Evolutionary conservation across 2,888 invertebrate genomes (phyloP).

Genomic region (Ischnus inquisitorius): DNA sequence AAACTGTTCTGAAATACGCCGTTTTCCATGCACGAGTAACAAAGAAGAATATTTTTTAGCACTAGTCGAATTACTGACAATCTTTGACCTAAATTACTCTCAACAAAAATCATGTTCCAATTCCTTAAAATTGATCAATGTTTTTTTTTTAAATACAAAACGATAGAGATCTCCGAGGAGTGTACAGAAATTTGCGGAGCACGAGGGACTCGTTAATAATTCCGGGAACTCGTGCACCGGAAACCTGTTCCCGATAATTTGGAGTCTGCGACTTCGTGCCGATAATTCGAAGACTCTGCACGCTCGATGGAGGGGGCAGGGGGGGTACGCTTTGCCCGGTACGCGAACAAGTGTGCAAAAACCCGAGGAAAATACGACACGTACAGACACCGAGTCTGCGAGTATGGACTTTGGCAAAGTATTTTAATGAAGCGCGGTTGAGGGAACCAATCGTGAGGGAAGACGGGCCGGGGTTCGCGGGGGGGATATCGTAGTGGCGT

Average conservation of each 20-base stretch:
- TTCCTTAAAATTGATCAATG: background rate
- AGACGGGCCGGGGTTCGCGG: background rate
- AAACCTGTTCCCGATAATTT: constrained; percentile 55
- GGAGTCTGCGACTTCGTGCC: constrained; percentile 35
- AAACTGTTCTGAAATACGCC: too few species aligned
- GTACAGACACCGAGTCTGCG: background rate
- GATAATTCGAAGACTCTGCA: constrained; percentile 6
- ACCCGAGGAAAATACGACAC: background rate
- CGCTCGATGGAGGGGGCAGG: background rate
- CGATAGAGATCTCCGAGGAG: background rate
- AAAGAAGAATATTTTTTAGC: background rate
- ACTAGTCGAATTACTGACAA: background rate
- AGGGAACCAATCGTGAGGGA: constrained; percentile 30
- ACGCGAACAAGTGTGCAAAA: background rate
- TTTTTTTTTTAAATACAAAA: background rate
- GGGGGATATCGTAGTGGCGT: background rate
- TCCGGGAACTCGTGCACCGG: constrained; percentile 21
- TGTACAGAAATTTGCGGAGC: background rate
- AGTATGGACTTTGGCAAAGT: background rate
- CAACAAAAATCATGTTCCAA: background rate
- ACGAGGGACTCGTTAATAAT: background rate
- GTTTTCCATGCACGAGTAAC: too few species aligned
- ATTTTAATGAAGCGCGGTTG: constrained; percentile 29
- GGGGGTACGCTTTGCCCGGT: background rate
- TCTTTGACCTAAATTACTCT: background rate